phyloP scores from a whole-genome alignment of 2,888 invertebrate species.

The Mantis religiosa region DNA sequence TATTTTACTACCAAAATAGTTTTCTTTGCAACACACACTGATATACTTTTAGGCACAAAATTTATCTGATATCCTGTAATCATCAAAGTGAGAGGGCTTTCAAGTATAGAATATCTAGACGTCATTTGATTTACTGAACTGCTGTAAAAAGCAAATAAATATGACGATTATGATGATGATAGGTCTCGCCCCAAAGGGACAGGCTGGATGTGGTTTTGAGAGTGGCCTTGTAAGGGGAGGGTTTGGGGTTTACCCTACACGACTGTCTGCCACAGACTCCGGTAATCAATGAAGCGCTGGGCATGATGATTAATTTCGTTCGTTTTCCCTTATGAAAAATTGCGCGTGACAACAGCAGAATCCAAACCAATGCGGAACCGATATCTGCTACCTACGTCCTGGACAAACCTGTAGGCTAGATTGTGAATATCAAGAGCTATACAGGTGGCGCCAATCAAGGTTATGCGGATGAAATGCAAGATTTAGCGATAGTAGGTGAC shows the following conservation, averaged over 20 bases:
- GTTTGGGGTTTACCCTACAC: background rate
- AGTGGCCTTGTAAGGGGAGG: background rate
- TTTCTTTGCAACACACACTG: too few relatives aligned
- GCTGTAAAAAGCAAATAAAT: background rate
- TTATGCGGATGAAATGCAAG: too few relatives aligned
- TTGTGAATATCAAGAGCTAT: too few relatives aligned
- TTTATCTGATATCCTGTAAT: too few relatives aligned
- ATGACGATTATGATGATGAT: background rate
- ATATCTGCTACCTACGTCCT: too few relatives aligned
- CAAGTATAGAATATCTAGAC: too few relatives aligned
- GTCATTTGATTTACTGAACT: background rate
- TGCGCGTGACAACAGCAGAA: slow-evolving; percentile 3
- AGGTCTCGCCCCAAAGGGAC: background rate
- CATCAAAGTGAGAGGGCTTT: too few relatives aligned
- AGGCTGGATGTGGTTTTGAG: background rate
- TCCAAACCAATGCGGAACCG: background rate
- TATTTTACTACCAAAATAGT: too few relatives aligned
- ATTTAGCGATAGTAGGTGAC: too few relatives aligned
- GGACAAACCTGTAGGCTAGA: too few relatives aligned
- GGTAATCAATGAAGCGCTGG: background rate
- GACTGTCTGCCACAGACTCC: background rate
- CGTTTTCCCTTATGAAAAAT: slow-evolving; percentile 10
- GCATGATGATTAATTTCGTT: background rate
- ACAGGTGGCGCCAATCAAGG: too few relatives aligned
- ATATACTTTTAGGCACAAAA: too few relatives aligned